Evolutionary conservation across 2,797 vertebrate species (phyloP), one percentile per base, ranked within the genome.

Genomic region (Tokudaia muenninki): DNA sequence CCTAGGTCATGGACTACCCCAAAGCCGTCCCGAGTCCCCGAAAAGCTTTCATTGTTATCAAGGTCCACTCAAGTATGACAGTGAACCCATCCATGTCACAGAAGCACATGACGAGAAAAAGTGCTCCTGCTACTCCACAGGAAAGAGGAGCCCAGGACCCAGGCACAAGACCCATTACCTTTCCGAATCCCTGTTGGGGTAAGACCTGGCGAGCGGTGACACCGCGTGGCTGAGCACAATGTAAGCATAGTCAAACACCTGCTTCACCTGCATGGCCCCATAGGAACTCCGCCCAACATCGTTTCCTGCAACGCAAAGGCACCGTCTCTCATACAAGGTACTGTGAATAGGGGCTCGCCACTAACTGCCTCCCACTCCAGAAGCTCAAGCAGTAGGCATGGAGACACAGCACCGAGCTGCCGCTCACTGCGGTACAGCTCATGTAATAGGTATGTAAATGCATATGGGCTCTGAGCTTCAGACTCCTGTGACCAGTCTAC

Each of bases 181-280:
- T 98, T 99, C 99, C 21, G 98, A 99, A 98, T 99, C 99, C 98
- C 99, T 99, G 95, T 99, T 99, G 95, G 99, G 99, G 96, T 99
- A 99, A 3, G 99, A 99, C 96, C 99, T 99, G 65, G 99, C 99
- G 2, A 99, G 99, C 0, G 99, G 99, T 0, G 99, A 99, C 94
- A 99, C 99, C 0, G 99, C 99, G 5, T 99, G 99, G 97, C 99
- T 99, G 97, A 99, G 99, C 92, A 99, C 99, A 75, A 99, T 99
- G 99, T 99, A 99, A 95, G 99, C 99, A 21, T 99, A 99, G 98
- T 99, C 99, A 87, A 99, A 99, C 98, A 99, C 99, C 98, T 99
- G 99, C 97, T 99, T 99, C 98, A 99, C 99, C 96, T 99, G 99
- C 99, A 99, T 99, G 98, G 99, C 99, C 95, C 99, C 99, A 0